phyloP scores from a whole-genome alignment of 2,888 invertebrate species.

The Chrysolina oricalcia region DNA sequence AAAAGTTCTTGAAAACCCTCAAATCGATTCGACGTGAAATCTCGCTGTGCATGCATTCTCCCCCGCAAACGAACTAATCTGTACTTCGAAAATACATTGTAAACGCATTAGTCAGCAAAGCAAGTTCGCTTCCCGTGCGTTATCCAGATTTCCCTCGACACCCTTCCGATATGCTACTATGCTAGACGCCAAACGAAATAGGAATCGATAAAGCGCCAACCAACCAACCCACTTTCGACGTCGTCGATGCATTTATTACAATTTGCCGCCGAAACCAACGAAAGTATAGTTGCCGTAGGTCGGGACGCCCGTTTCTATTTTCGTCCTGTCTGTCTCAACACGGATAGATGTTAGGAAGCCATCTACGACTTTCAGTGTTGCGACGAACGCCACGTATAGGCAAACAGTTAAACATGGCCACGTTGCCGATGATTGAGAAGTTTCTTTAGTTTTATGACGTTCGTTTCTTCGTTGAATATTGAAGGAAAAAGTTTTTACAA shows the following conservation, averaged over 20 bases:
- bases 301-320: slow-evolving; percentile 21
- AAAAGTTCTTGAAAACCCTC: neutral
- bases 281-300: slow-evolving; percentile 29
- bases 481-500: neutral
- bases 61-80: neutral
- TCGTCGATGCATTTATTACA: slow-evolving; percentile 4
- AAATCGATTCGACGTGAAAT: neutral
- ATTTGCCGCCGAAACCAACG: slow-evolving; percentile 26
- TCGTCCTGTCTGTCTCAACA: slow-evolving; percentile 12
- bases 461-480: neutral
- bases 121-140: slow-evolving; percentile 3
- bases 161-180: neutral
- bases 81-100: neutral
- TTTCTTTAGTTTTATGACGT: neutral
- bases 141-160: slow-evolving; percentile 16
- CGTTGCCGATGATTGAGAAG: neutral
- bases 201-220: slow-evolving; percentile 22
- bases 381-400: neutral
- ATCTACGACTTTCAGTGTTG: neutral
- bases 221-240: neutral
- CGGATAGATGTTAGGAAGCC: slow-evolving; percentile 4
- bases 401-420: slow-evolving; percentile 5
- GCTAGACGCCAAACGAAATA: slow-evolving; percentile 10
- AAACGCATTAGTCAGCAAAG: slow-evolving; percentile 21
- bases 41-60: neutral